A percentile compares a stretch with the other conserved stretches of the same genome.
Evolutionary conservation across 2,113 vertebrate species (phyloP).

Genomic region (Mormyrus lacerda): DNA sequence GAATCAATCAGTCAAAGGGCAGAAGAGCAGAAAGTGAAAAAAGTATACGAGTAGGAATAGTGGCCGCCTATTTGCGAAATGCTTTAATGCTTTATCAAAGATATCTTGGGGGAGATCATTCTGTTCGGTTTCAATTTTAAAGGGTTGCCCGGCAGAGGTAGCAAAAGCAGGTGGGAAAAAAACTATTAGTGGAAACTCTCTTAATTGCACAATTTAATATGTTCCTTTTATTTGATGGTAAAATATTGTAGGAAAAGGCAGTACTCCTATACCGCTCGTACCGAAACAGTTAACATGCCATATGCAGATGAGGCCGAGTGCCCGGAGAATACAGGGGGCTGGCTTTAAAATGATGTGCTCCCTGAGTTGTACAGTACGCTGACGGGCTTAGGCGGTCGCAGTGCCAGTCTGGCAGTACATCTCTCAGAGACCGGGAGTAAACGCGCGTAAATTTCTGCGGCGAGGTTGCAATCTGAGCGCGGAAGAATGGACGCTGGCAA

Average conservation of each 20-base stretch:
- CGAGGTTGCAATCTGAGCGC: constrained; percentile 26
- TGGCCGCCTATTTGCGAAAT: neutral
- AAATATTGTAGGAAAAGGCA: neutral
- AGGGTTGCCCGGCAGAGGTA: neutral
- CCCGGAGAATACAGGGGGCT: constrained; percentile 49
- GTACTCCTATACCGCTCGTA: constrained; percentile 20
- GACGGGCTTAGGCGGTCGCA: constrained; percentile 42
- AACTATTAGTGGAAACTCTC: neutral
- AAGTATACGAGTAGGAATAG: neutral
- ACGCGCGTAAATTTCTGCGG: constrained; percentile 40
- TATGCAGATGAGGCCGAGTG: constrained; percentile 41
- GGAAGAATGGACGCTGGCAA: constrained; percentile 36
- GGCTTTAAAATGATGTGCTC: constrained; percentile 52
- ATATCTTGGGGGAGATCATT: neutral
- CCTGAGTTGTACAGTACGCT: constrained; percentile 47
- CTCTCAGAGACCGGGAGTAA: constrained; percentile 36
- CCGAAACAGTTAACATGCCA: constrained; percentile 57
- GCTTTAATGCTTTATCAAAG: neutral
- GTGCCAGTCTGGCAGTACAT: constrained; percentile 47
- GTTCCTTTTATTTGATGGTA: neutral
- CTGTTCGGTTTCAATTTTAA: neutral
- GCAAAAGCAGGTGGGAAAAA: neutral
- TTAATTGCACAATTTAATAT: neutral
- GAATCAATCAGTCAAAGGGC: neutral
- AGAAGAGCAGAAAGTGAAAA: neutral